Conservation (phyloP, 2,113 vertebrate species). For the Empidonax alnorum region DNA sequence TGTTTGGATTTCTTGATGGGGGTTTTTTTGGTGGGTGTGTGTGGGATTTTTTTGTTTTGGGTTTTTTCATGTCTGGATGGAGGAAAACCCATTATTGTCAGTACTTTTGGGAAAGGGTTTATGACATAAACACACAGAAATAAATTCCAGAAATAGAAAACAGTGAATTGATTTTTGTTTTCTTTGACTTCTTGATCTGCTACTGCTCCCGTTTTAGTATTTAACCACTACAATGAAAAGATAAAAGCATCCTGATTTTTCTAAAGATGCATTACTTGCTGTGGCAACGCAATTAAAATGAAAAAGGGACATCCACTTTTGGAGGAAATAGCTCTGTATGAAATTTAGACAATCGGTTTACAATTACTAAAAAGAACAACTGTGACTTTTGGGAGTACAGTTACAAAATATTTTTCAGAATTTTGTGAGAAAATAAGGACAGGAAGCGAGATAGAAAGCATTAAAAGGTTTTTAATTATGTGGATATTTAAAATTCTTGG, state of each 20-base stretch:
- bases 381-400: background rate
- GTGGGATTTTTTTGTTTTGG: background rate
- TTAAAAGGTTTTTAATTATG: background rate
- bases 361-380: background rate
- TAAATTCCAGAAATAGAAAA: conserved; percentile 41
- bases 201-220: background rate
- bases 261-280: background rate
- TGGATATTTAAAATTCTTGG: background rate
- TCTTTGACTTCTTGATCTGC: background rate
- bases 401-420: background rate
- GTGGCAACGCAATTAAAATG: conserved; percentile 19
- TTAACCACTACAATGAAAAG: background rate
- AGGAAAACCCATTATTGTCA: background rate
- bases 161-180: background rate
- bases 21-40: too few species aligned
- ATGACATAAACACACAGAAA: background rate
- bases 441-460: background rate
- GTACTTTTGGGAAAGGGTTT: background rate
- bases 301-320: background rate
- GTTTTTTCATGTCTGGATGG: background rate
- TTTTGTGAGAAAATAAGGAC: background rate
- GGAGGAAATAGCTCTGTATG: background rate
- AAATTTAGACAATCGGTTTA: background rate
- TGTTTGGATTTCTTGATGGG: background rate
- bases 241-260: background rate